Conservation (phyloP, 1,140 invertebrate species). For the Charaxes varanes region DNA sequence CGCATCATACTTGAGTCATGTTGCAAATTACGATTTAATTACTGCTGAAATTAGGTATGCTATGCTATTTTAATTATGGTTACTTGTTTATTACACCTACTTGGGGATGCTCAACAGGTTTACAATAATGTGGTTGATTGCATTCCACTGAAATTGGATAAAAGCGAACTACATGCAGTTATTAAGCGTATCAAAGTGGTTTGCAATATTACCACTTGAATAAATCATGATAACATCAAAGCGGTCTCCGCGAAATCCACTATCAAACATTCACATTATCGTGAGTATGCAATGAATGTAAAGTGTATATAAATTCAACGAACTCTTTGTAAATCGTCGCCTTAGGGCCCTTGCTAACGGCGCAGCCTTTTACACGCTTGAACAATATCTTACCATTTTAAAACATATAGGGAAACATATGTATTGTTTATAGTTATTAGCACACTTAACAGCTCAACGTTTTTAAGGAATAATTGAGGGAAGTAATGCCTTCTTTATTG, state of each 20-base stretch:
- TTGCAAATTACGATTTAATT: too few relatives aligned
- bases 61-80: neutral
- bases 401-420: too few relatives aligned
- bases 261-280: neutral
- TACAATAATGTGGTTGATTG: neutral
- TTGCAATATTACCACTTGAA: conserved; percentile 5
- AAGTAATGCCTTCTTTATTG: too few relatives aligned
- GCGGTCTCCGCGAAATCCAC: conserved; percentile 1
- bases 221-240: conserved; percentile 6
- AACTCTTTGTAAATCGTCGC: conserved; percentile 7
- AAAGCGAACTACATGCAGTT: neutral
- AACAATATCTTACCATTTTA: too few relatives aligned
- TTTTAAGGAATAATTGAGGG: too few relatives aligned
- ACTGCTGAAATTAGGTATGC: too few relatives aligned
- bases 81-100: too few relatives aligned
- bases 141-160: neutral
- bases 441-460: too few relatives aligned
- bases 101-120: neutral
- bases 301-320: conserved; percentile 3
- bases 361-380: too few relatives aligned
- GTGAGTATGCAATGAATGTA: conserved; percentile 4
- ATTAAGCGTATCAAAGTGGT: neutral
- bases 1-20: too few relatives aligned
- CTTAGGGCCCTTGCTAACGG: too few relatives aligned
- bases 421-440: too few relatives aligned